Percentiles rank a stretch among this genome's conserved stretches.
Evolutionary conservation across 2,797 vertebrate genomes (phyloP).

Genomic region (Gallinago solitaria): DNA sequence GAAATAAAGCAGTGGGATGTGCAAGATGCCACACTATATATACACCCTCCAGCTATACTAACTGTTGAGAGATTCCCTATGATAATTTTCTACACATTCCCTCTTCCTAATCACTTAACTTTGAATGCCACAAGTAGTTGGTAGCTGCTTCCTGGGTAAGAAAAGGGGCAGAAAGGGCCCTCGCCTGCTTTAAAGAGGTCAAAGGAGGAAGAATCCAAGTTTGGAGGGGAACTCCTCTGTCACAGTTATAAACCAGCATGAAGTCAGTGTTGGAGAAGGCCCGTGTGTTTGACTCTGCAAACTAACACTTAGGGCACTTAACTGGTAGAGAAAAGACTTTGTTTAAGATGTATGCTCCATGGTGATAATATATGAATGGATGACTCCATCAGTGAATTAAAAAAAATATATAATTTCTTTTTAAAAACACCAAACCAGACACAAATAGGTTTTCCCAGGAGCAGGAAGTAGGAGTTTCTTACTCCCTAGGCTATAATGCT

Average conservation of each 20-base stretch:
- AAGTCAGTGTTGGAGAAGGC: not conserved
- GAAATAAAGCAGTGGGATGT: not conserved
- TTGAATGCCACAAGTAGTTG: not conserved
- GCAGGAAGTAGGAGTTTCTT: not conserved
- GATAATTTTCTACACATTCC: not conserved
- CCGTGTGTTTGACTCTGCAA: not conserved
- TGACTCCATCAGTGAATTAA: not conserved
- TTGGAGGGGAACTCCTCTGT: not conserved
- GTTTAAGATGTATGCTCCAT: not conserved
- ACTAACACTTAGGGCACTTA: rapidly evolving
- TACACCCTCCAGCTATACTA: not conserved
- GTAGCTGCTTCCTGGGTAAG: not conserved
- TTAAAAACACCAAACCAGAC: not conserved
- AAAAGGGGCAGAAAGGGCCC: not conserved
- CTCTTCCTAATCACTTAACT: not conserved
- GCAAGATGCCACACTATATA: not conserved
- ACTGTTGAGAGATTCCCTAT: not conserved
- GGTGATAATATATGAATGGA: not conserved
- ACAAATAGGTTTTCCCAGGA: not conserved
- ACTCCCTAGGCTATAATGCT: not conserved
- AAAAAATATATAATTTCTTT: not conserved
- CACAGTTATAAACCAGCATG: not conserved
- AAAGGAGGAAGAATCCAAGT: not conserved
- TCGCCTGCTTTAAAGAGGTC: rapidly evolving
- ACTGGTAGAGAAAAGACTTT: not conserved